phyloP scores from a whole-genome alignment of 2,888 invertebrate genomes.

The Caenorhabditis uteleia region DNA sequence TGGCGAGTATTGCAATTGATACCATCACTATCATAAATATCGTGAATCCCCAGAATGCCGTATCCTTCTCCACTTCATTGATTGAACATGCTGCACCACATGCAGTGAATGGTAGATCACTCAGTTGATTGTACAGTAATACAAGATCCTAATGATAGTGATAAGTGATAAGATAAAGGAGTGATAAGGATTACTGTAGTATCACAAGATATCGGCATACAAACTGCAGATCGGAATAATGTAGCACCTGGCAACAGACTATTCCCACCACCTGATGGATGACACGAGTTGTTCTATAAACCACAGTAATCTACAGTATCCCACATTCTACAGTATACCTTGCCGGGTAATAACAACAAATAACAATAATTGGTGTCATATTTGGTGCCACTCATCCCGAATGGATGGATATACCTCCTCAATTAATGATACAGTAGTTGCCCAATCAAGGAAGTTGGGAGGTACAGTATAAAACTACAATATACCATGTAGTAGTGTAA shows the following conservation, averaged over 20 bases:
- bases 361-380: conserved; percentile 18
- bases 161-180: no score
- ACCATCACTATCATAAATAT: conserved; percentile 22
- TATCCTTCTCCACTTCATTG: conserved; percentile 21
- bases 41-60: conserved; percentile 30
- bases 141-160: background rate
- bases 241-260: no score
- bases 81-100: conserved; percentile 11
- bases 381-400: conserved; percentile 1
- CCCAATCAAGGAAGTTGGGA: no score
- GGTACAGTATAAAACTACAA: conserved; percentile 20
- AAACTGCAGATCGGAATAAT: conserved; percentile 23
- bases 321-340: no score
- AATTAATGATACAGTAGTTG: no score
- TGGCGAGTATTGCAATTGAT: conserved; percentile 9
- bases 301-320: no score
- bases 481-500: conserved; percentile 13
- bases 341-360: no score
- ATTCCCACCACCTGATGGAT: no score
- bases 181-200: no score
- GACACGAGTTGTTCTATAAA: no score
- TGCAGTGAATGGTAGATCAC: conserved; percentile 11
- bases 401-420: no score
- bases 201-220: conserved; percentile 31
- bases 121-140: background rate